Evolutionary conservation across 2,113 vertebrate species (phyloP).

Genomic region (Sciurus niger): DNA sequence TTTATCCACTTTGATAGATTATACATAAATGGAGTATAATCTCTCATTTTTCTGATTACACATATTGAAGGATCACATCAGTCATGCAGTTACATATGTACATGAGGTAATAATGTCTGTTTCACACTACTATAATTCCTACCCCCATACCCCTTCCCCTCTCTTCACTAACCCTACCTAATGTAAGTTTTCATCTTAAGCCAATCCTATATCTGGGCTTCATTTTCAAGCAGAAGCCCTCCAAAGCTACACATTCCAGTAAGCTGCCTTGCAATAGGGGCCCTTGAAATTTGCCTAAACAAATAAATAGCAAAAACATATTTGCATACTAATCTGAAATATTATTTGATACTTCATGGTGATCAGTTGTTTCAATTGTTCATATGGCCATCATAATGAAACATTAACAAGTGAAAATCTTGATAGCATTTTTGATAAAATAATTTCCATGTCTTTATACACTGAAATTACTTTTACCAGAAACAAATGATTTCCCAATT

Average conservation of each 20-base stretch:
- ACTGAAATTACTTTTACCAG: slow-evolving; percentile 20
- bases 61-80: no score
- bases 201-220: neutral
- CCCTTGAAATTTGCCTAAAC: neutral
- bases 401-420: slow-evolving; percentile 16
- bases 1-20: no score
- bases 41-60: no score
- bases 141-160: no score
- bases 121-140: no score
- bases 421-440: slow-evolving; percentile 6
- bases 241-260: neutral
- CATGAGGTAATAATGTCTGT: no score
- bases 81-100: no score
- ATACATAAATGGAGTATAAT: no score
- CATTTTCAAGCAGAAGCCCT: neutral
- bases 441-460: neutral
- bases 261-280: neutral
- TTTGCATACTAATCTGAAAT: slow-evolving; percentile 7
- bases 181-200: neutral
- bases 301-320: neutral
- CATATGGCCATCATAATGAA: neutral
- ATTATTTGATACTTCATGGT: slow-evolving; percentile 64
- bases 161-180: no score
- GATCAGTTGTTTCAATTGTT: slow-evolving; percentile 54
- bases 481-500: slow-evolving; percentile 69